Evolutionary conservation across 1,140 invertebrate species (phyloP).

Genomic region (Magallana gigas): DNA sequence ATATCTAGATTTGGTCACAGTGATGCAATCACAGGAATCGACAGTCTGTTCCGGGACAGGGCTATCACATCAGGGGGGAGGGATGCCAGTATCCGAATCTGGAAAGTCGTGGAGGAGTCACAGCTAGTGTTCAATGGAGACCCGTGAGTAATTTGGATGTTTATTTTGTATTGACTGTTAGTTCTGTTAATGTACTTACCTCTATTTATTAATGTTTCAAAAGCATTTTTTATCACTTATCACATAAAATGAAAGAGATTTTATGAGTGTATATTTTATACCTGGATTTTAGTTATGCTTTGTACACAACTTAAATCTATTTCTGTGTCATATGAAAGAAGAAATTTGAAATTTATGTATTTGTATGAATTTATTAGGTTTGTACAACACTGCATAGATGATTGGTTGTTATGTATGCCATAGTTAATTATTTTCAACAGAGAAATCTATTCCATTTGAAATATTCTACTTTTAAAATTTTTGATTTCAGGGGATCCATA

Average conservation of each 20-base stretch:
- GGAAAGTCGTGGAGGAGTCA: conserved; percentile 98
- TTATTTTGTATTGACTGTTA: too few relatives aligned
- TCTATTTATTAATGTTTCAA: not conserved
- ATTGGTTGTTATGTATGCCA: too few relatives aligned
- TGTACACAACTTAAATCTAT: too few relatives aligned
- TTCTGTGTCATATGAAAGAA: not conserved
- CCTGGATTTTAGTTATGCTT: too few relatives aligned
- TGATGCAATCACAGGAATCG: conserved; percentile 90
- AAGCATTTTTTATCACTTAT: not conserved
- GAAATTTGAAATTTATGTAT: not conserved
- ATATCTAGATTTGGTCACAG: conserved; percentile 91
- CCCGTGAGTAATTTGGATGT: conserved; percentile 50
- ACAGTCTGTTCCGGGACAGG: conserved; percentile 88
- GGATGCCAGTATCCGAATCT: conserved; percentile 92
- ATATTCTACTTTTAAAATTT: not conserved
- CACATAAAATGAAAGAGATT: not conserved
- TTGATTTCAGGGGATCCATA: conserved; percentile 84
- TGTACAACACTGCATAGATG: too few relatives aligned
- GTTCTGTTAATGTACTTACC: too few relatives aligned
- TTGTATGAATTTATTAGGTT: too few relatives aligned
- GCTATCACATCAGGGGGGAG: conserved; percentile 93
- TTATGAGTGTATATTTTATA: not conserved
- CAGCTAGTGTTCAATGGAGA: conserved; percentile 92
- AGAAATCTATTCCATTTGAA: too few relatives aligned
- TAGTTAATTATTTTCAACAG: too few relatives aligned